These are phyloP conservation scores for Pelmatolapia mariae DNA, from an alignment of 2,113 vertebrate genomes.

Conservation along the genomic window DNA sequence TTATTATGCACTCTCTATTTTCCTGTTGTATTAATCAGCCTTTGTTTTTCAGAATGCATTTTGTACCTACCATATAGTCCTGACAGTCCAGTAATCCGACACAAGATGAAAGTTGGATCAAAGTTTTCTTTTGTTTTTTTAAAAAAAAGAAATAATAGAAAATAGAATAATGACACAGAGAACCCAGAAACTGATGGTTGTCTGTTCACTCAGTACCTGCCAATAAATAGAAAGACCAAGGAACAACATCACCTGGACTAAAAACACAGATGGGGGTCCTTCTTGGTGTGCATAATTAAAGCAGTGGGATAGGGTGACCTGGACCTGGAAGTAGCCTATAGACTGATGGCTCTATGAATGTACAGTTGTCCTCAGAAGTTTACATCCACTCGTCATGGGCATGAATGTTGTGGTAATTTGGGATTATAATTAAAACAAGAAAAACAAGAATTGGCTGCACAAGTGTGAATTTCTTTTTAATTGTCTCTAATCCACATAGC, in stretches of 20 bases:
- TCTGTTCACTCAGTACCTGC: conserved; percentile 2
- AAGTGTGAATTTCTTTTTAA: background rate
- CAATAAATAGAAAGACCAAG: conserved; percentile 38
- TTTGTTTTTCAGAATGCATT: background rate
- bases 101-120: background rate
- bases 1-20: background rate
- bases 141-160: background rate
- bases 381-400: background rate
- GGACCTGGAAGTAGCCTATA: conserved; percentile 45
- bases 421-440: background rate
- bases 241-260: conserved; percentile 44
- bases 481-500: background rate
- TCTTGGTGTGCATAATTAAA: conserved; percentile 73
- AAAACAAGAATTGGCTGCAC: background rate
- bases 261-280: conserved; percentile 62
- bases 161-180: background rate
- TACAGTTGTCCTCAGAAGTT: background rate
- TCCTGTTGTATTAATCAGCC: background rate
- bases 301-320: conserved; percentile 63
- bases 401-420: background rate
- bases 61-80: conserved; percentile 22
- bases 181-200: background rate
- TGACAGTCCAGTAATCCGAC: background rate
- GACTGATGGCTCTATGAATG: conserved; percentile 24
- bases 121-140: background rate